A percentile compares a stretch with the other conserved stretches of the same genome.
phyloP scores from a whole-genome alignment of 2,113 vertebrate species.

The Prolemur simus region DNA sequence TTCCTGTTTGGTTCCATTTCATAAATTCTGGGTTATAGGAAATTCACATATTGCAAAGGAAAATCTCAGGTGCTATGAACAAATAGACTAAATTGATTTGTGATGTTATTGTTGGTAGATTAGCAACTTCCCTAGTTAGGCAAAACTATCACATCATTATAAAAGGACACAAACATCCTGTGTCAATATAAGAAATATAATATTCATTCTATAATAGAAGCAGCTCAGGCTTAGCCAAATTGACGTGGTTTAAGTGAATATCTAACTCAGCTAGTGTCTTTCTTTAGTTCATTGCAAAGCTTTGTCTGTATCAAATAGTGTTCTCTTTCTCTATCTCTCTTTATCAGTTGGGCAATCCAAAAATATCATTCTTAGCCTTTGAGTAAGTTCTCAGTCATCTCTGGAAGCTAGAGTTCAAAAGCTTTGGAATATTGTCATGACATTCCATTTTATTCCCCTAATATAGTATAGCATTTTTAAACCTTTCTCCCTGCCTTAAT shows the following conservation, averaged over 20 bases:
- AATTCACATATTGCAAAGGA: conserved; percentile 52
- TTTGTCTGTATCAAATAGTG: conserved; percentile 20
- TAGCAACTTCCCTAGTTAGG: conserved; percentile 34
- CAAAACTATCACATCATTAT: conserved; percentile 46
- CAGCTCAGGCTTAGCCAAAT: conserved; percentile 50
- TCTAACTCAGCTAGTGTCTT: conserved; percentile 56
- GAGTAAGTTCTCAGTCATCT: conserved; percentile 24
- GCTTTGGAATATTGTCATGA: neutral
- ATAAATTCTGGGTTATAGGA: neutral
- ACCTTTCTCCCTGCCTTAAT: neutral
- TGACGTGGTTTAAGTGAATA: conserved; percentile 69
- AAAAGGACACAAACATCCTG: conserved; percentile 62
- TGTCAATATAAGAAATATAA: conserved; percentile 26
- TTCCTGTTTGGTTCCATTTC: neutral
- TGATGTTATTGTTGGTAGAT: conserved; percentile 26
- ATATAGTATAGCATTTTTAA: neutral
- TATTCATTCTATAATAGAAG: conserved; percentile 29
- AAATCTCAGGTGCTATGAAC: neutral
- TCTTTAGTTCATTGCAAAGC: neutral
- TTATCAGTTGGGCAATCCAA: conserved; percentile 30
- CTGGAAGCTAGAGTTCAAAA: conserved; percentile 46
- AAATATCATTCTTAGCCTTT: conserved; percentile 41
- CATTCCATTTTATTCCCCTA: conserved; percentile 49
- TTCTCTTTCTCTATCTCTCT: neutral
- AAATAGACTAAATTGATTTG: conserved; percentile 49